Base-by-base conservation (phyloP, 1,140 invertebrate genomes). In the Trichonephila clavipes region DNA sequence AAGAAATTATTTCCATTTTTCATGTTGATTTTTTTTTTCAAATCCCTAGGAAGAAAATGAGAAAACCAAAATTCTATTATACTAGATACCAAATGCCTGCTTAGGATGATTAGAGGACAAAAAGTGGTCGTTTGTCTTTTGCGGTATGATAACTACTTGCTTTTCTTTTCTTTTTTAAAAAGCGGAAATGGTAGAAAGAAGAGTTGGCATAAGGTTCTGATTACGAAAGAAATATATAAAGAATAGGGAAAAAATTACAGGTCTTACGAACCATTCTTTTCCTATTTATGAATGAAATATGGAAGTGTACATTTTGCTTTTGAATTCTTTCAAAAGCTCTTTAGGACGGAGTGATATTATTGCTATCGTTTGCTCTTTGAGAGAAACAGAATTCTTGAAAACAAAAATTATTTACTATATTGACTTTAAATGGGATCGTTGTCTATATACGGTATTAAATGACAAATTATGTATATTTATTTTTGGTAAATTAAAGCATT, bases 1-100 rank as follows among this genome's bases (percentile, higher is more conserved):
- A 88, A 7, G 19, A 88, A 88, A 88, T 88, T 64, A 88, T 88
- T 88, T 88, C 64, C 34, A 88, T 88, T 88, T 51, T 72, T 88
- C 87, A 88, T 44, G 69, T 62, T 88, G 72, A 72, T 12, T 51
- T 51, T 12, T 51, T 28, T 88, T 19, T 34, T 0, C 6, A 72
- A 88, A 64, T 44, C 87, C 66, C 59, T 44, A 51, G 19, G 40
- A 40, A 44, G 69, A 34, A 88, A 88, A 88, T 69, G 58, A 51
- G 87, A 88, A 88, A 88, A 88, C 64, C 16, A 88, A 88, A 64
- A 64, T 44, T 44, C 87, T n/a, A 72, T 72, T 88, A 72, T 72
- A 69, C 51, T 1, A 34, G 19, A n/a, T 28, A 44, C 66, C 12
- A 28, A 69, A 24, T 34, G n/a, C 19, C 8, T 51, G 51, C 62